Conservation (phyloP, 2,888 invertebrate genomes). For the Chromoteleia sp. region DNA sequence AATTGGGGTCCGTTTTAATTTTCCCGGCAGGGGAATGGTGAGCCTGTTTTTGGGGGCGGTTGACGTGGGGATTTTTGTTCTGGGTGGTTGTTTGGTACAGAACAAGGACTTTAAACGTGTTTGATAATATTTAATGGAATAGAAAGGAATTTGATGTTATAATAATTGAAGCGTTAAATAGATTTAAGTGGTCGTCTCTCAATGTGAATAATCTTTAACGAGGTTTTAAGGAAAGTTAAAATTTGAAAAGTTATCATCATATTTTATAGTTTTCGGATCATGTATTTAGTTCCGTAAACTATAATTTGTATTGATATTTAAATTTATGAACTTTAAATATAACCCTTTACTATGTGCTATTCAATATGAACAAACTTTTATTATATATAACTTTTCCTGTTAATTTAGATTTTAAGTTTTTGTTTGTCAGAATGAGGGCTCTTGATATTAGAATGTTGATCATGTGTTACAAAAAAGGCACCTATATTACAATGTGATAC, state of each 20-base stretch:
- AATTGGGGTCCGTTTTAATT: constrained; percentile 35
- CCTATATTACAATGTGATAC: constrained; percentile 33
- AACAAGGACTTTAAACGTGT: not conserved
- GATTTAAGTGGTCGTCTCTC: not conserved
- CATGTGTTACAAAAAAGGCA: constrained; percentile 34
- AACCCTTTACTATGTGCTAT: not conserved
- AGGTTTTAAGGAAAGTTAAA: not conserved
- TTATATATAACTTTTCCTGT: constrained; percentile 6
- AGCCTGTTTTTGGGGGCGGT: constrained; percentile 16
- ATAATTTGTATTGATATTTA: too few relatives aligned
- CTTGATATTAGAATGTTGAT: constrained; percentile 46
- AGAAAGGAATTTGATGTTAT: constrained; percentile 36
- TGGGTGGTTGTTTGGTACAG: not conserved
- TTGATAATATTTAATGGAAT: constrained; percentile 40
- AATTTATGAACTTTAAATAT: too few relatives aligned
- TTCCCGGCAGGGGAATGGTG: constrained; percentile 16
- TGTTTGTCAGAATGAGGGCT: constrained; percentile 15
- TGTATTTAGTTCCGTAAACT: too few relatives aligned
- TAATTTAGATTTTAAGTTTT: constrained; percentile 7
- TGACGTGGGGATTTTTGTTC: constrained; percentile 17
- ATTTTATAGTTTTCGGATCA: too few relatives aligned
- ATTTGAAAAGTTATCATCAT: too few relatives aligned
- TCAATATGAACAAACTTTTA: not conserved
- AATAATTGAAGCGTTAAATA: constrained; percentile 12
- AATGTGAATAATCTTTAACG: constrained; percentile 8